Evolutionary conservation across 53 echinoderm and acorn worm genomes (phyloP).

Genomic region (Crossaster papposus): DNA sequence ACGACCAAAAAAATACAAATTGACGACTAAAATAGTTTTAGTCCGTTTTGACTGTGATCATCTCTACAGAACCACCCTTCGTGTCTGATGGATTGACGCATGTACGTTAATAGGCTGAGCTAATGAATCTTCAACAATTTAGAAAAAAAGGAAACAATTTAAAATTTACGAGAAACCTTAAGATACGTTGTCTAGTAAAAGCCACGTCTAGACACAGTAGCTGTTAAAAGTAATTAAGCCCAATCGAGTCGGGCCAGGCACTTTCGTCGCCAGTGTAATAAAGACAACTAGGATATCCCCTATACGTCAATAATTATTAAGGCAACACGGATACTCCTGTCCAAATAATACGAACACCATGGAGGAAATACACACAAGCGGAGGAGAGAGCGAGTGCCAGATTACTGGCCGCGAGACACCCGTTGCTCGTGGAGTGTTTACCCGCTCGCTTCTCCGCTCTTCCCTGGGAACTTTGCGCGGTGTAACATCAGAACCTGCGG

Average conservation of each 20-base stretch:
- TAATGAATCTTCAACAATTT: too few species aligned
- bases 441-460: conserved; percentile 3
- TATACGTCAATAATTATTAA: conserved; percentile 36
- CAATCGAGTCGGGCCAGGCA: neutral
- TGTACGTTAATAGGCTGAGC: too few species aligned
- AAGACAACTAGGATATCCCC: conserved; percentile 10
- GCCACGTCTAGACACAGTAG: neutral
- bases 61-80: too few species aligned
- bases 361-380: conserved; percentile 38
- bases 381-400: conserved; percentile 23
- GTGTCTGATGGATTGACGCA: too few species aligned
- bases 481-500: conserved; percentile 38
- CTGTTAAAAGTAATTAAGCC: neutral
- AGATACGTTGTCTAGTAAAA: neutral
- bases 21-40: too few species aligned
- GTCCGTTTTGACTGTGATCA: too few species aligned
- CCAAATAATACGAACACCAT: conserved; percentile 27
- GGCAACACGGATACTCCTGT: conserved; percentile 46
- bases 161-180: neutral
- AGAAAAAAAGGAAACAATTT: too few species aligned
- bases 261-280: neutral
- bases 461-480: neutral
- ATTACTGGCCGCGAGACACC: conserved; percentile 48
- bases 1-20: too few species aligned
- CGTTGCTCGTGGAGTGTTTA: conserved; percentile 38